A percentile compares a stretch with the other conserved stretches of the same genome.
Conservation (phyloP, 2,888 invertebrate species). For the Aporophyla lueneburgensis region DNA sequence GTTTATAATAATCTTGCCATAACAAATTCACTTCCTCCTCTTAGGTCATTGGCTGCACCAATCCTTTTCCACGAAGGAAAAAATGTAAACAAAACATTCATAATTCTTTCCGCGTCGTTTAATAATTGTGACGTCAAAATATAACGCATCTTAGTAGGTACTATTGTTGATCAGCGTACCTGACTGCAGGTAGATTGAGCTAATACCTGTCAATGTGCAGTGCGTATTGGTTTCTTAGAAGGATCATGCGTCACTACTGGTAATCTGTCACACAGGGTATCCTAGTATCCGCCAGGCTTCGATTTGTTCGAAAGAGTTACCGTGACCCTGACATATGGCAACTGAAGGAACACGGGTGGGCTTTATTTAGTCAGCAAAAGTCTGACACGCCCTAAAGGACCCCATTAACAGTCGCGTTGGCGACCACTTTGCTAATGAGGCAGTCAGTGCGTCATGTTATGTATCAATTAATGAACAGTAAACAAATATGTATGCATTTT, state of each 20-base stretch:
- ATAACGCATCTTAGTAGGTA: conserved; percentile 31
- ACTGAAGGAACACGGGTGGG: too few relatives aligned
- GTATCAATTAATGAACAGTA: background rate
- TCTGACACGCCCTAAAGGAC: too few relatives aligned
- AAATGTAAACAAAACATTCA: conserved; percentile 42
- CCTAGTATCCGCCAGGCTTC: too few relatives aligned
- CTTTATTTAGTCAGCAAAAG: too few relatives aligned
- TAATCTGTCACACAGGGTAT: too few relatives aligned
- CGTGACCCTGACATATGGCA: too few relatives aligned
- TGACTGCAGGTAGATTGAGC: conserved; percentile 31
- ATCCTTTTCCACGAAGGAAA: conserved; percentile 43
- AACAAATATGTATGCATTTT: conserved; percentile 1
- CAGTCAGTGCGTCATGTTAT: background rate
- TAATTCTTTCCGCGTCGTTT: conserved; percentile 34
- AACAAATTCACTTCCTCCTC: conserved; percentile 20
- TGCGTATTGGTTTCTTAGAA: conserved; percentile 30
- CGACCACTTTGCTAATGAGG: background rate
- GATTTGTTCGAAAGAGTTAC: too few relatives aligned
- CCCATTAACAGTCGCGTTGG: background rate
- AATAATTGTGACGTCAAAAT: conserved; percentile 32
- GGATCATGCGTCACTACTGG: conserved; percentile 24
- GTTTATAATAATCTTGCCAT: background rate
- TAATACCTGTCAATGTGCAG: conserved; percentile 30
- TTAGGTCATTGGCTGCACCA: conserved; percentile 21
- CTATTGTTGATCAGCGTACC: conserved; percentile 17